Evolutionary conservation across 2,888 invertebrate genomes (phyloP).

Genomic region (Sicus ferrugineus): DNA sequence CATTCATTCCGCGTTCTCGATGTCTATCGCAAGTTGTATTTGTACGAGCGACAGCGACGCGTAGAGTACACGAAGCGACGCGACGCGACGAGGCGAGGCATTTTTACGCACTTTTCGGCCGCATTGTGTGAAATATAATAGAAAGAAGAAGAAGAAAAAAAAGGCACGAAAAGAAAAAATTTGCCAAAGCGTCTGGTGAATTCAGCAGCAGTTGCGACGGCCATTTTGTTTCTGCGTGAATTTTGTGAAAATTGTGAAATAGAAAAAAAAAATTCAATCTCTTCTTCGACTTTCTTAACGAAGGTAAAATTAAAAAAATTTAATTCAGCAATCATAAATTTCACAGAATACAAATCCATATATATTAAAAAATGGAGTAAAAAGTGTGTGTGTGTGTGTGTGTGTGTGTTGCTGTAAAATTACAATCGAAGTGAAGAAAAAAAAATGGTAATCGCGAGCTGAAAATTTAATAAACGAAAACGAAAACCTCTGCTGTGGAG

Average conservation of each 20-base stretch:
- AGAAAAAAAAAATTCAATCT: neutral
- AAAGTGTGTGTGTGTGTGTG: no score
- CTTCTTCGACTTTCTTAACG: neutral
- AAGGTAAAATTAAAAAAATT: neutral
- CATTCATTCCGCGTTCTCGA: neutral
- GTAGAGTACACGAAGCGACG: constrained; percentile 7
- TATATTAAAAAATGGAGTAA: no score
- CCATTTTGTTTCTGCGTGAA: constrained; percentile 31
- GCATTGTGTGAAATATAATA: constrained; percentile 14
- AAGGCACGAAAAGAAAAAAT: neutral
- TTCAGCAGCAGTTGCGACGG: constrained; percentile 16
- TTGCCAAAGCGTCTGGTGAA: constrained; percentile 6
- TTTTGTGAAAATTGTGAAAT: neutral
- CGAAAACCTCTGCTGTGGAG: no score
- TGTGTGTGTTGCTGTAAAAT: no score
- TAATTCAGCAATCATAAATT: no score
- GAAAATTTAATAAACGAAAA: no score
- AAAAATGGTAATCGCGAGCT: no score
- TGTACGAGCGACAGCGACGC: constrained; percentile 21
- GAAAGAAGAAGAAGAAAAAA: neutral
- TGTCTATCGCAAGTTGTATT: constrained; percentile 23
- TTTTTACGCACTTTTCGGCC: constrained; percentile 34
- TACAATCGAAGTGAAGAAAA: no score
- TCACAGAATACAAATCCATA: no score
- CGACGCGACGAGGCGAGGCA: constrained; percentile 27